Evolutionary conservation across 2,113 vertebrate species (phyloP), one percentile per base, ranked within the genome.

Genomic region (Probosciger aterrimus): DNA sequence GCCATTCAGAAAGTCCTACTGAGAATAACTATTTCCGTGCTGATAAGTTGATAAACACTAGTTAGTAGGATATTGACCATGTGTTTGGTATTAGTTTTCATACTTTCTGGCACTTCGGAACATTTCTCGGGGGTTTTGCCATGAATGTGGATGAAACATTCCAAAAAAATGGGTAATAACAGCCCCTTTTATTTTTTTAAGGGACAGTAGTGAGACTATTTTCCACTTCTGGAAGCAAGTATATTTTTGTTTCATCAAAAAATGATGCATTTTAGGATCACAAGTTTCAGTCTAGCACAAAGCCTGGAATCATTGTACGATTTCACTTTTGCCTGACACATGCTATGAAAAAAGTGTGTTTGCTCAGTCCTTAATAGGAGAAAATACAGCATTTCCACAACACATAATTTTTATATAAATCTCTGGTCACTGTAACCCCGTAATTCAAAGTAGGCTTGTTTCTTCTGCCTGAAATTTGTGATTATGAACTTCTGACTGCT

Each of bases 391-490:
- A 85, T 93, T 96, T 96, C 75, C 77, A 62, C 75, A 46, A 22
- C 62, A 89, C 77, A 79, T 82, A 86, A 67, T 35, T 8, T 86
- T 93, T 92, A 33, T 62, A 39, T 62, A 89, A 95, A 95, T 86
- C 84, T 79, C 84, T 90, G 97, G 97, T 98, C 97, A 97, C 73
- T 60, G 70, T 96, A 97, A 98, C 96, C 95, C 49, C 60, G 18
- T 98, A 97, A 97, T 85, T 98, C 97, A 97, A 89, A 80, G 7
- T n/a, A 27, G 53, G 8, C 89, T 97, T 95, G 76, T 97, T 96
- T 96, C 92, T 75, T 71, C 69, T 90, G 91, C 94, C 81, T 94
- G 87, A 96, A 96, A 95, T 94, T 94, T 94, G 77, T 90, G 95
- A 55, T 90, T 37, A 46, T 73, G 83, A 94, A 91, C 87, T 91